A percentile compares a stretch with the other conserved stretches of the same genome.
Conservation (phyloP, 2,797 vertebrate genomes). For the Prunella strophiata region DNA sequence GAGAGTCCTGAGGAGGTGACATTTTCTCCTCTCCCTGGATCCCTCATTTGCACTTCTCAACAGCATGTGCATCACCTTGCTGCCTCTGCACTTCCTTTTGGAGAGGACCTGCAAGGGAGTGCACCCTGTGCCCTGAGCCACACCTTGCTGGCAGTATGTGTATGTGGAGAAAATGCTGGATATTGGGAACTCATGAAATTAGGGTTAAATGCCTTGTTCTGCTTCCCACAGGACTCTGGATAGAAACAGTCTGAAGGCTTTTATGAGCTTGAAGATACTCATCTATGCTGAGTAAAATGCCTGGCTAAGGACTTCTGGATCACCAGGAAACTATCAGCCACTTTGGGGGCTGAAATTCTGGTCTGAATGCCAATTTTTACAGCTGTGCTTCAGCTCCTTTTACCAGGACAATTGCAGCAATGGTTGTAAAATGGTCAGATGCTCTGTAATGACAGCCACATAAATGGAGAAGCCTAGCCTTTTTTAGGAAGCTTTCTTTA, state of each 20-base stretch:
- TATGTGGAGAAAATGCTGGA: not conserved
- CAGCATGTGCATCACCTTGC: rapidly evolving
- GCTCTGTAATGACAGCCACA: not conserved
- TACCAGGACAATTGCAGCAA: not conserved
- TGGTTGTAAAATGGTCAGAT: not conserved
- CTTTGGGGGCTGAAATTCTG: not conserved
- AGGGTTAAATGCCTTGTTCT: not conserved
- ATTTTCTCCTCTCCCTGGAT: not conserved
- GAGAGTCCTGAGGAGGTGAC: not conserved
- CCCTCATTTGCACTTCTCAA: rapidly evolving
- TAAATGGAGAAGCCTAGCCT: not conserved
- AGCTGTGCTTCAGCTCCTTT: not conserved
- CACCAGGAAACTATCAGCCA: not conserved
- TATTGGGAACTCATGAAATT: not conserved
- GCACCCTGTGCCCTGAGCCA: rapidly evolving
- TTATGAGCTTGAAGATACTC: not conserved
- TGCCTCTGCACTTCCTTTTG: not conserved
- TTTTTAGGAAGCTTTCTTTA: not conserved
- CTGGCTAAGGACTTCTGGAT: not conserved
- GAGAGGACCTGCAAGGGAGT: not conserved
- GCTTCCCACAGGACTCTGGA: not conserved
- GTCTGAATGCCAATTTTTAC: not conserved
- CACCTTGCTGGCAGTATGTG: not conserved
- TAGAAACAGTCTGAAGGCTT: not conserved
- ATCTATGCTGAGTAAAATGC: not conserved